phyloP scores from a whole-genome alignment of 2,888 invertebrate species.

The Lycaena phlaeas region DNA sequence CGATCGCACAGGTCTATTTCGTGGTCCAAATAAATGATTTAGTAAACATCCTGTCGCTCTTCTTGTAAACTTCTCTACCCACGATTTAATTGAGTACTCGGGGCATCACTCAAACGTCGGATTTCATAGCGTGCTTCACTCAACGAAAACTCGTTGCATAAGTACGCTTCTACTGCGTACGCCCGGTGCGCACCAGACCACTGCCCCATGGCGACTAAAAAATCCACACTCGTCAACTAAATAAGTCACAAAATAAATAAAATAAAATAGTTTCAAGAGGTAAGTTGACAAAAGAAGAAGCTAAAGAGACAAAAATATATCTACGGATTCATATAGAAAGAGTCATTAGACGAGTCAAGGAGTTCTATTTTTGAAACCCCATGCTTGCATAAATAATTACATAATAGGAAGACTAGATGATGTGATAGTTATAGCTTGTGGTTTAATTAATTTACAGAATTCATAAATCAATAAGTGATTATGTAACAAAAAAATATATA shows the following conservation, averaged over 20 bases:
- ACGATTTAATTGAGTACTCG: background rate
- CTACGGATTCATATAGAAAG: conserved; percentile 19
- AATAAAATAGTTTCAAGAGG: no score
- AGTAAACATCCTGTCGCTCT: background rate
- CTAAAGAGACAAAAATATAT: no score
- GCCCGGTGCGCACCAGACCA: conserved; percentile 13
- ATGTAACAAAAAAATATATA: no score
- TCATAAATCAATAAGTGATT: no score
- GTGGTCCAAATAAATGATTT: no score
- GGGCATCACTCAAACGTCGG: background rate
- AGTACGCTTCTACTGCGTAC: conserved; percentile 9
- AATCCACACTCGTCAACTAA: no score
- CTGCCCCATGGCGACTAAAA: conserved; percentile 13
- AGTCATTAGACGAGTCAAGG: conserved; percentile 15
- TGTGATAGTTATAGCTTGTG: conserved; percentile 20
- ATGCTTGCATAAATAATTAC: conserved; percentile 16
- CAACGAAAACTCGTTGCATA: conserved; percentile 6
- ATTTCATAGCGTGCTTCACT: background rate
- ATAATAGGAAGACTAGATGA: conserved; percentile 19
- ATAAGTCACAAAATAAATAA: no score
- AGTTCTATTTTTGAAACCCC: conserved; percentile 19
- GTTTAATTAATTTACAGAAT: conserved; percentile 22
- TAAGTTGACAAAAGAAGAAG: no score
- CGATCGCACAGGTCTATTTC: no score
- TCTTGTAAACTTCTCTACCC: background rate